Evolutionary conservation across 2,888 invertebrate species (phyloP).

Genomic region (Ramazzottius varieornatus): DNA sequence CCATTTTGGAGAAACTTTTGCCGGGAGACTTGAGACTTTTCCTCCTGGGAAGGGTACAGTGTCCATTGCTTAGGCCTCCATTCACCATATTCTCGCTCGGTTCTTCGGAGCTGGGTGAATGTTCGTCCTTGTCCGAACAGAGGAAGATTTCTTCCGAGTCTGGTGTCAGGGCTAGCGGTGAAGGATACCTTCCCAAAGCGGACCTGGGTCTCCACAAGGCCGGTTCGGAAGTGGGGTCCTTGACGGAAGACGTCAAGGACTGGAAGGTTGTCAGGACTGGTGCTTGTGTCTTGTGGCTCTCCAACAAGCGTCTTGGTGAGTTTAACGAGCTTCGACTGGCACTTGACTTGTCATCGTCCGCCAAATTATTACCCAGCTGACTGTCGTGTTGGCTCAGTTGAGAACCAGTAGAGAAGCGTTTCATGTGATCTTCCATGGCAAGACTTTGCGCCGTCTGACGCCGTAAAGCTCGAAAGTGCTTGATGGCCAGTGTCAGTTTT

Average conservation of each 20-base stretch:
- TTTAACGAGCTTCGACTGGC: neutral
- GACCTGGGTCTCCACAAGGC: neutral
- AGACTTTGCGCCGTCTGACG: neutral
- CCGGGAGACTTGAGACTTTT: neutral
- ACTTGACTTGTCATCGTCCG: neutral
- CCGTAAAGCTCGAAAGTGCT: conserved; percentile 23
- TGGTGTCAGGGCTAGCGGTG: neutral
- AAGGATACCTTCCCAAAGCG: neutral
- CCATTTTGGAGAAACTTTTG: neutral
- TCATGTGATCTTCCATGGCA: neutral
- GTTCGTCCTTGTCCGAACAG: neutral
- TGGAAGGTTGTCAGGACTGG: neutral
- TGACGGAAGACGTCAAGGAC: neutral
- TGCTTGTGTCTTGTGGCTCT: neutral
- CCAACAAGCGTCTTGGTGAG: neutral
- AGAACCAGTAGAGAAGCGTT: neutral
- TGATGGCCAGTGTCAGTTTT: conserved; percentile 83
- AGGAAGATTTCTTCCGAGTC: neutral
- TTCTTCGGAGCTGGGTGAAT: neutral
- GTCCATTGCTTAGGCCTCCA: neutral
- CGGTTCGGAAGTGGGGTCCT: neutral
- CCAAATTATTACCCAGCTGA: neutral
- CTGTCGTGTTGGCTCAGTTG: neutral
- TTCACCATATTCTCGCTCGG: neutral
- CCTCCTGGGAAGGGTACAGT: neutral